Evolutionary conservation across 2,113 vertebrate species (phyloP), one percentile per base, ranked within the genome.

Genomic region (Epinephelus fuscoguttatus): DNA sequence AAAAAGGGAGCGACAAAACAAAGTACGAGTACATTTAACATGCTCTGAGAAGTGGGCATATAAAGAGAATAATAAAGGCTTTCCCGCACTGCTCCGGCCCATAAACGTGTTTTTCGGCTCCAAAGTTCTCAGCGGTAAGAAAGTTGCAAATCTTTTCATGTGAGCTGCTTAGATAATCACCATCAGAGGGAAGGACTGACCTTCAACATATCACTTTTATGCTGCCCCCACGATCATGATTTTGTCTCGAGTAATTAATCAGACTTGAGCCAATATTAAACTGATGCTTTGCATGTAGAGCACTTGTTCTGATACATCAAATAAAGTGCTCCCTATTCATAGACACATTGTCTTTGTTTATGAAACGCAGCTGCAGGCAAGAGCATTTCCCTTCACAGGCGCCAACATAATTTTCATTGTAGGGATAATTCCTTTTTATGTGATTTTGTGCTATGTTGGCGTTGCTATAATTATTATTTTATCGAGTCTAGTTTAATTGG

Each of bases 311-410:
- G 23, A 18, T 75, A 37, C 55, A 80, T 82, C 37, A 68, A 76
- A 78, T 67, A 49, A 77, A 70, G 40, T 45, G 23, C 45, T 75
- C 49, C 63, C 50, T 33, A 10, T 76, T 81, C 45, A 62, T 23
- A 62, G 11, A 33, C 52, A 33, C 40, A 52, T n/a, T 63, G 45
- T 37, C 10, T 53, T 33, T 75, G 69, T 81, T 72, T 70, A 75
- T 75, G 18, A 83, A 75, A 75, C 62, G 67, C 45, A 72, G 33
- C 60, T 57, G 68, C 59, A 81, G 82, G 77, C 69, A 18, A 56
- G 27, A 70, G 11, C 13, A 3, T 68, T 80, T 81, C 21, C 70
- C 45, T 61, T 49, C 63, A 68, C 70, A 68, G n/a, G 57, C 70
- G 33, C 30, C 78, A 74, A 70, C 42, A 63, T 67, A 27, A 68